Evolutionary conservation across 1,140 invertebrate genomes (phyloP).

Genomic region (Triops longicaudatus): DNA sequence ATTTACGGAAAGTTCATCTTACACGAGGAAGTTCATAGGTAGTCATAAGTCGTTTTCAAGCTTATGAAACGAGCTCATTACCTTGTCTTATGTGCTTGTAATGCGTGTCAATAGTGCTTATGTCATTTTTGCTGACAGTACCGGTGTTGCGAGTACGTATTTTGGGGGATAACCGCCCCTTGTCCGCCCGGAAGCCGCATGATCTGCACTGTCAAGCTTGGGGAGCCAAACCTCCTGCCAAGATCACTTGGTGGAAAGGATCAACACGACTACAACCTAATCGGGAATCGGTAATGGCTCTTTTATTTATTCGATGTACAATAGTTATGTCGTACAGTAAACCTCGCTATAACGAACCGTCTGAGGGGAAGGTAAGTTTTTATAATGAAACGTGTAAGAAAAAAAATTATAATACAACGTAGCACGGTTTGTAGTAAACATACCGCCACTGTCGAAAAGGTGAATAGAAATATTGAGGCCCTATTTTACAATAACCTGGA

Average conservation of each 20-base stretch:
- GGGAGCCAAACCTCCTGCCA: slow-evolving; percentile 21
- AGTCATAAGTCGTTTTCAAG: neutral
- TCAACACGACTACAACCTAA: slow-evolving; percentile 22
- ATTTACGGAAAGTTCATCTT: too few relatives aligned
- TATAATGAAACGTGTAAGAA: too few relatives aligned
- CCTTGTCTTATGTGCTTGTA: neutral
- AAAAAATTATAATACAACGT: too few relatives aligned
- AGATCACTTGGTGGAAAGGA: slow-evolving; percentile 27
- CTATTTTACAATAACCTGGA: too few relatives aligned
- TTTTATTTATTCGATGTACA: neutral
- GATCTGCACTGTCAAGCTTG: slow-evolving; percentile 19
- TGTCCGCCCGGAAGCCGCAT: slow-evolving; percentile 27
- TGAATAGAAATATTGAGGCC: too few relatives aligned
- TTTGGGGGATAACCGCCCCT: slow-evolving; percentile 12
- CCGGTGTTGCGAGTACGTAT: slow-evolving; percentile 23
- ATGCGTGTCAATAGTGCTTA: neutral
- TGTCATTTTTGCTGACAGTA: slow-evolving; percentile 16
- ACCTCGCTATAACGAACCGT: neutral
- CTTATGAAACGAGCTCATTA: neutral
- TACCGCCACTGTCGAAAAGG: too few relatives aligned
- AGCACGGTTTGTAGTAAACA: too few relatives aligned
- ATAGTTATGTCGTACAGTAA: neutral
- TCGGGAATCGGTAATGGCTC: slow-evolving; percentile 21
- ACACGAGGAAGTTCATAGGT: neutral
- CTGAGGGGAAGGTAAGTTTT: too few relatives aligned